Base-by-base conservation (phyloP, 2,888 invertebrate species). In the Drosophila testacea region DNA sequence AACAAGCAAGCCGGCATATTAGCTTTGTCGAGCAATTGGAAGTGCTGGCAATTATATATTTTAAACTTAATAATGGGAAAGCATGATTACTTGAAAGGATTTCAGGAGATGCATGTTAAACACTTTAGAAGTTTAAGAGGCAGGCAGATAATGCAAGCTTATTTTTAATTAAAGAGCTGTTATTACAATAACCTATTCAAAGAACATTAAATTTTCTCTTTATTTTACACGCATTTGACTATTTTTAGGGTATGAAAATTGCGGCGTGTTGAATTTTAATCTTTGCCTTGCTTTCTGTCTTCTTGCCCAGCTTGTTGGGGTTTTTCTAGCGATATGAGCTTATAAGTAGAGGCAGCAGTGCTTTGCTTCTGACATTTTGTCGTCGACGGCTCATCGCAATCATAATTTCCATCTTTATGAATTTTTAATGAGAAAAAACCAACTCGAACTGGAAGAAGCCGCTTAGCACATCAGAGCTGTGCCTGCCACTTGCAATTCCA, bases 391-490 rank as follows among this genome's bases (percentile, higher is more conserved):
- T 83, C 84, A 84, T 88, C 79, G 79, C 79, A 89, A 88, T 86
- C 90, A 89, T 81, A 88, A 89, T 89, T 89, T 88, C 62, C 87
- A 89, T 83, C 73, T 73, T 89, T 86, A 89, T 86, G 90, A 89
- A 86, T 88, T 89, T 88, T 85, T 89, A 86, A 86, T 86, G 89
- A 81, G 88, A 83, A 86, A 79, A 77, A 61, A 73, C 76, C 76
- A 61, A 75, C 70, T 69, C 51, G 50, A 79, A 75, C 61, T 69
- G 70, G 57, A 6, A 36, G 51, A 54, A 59, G 74, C 55, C 42
- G 67, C 72, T 82, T 76, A 77, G 60, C 69, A 63, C 56, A 11
- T 34, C 34, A 32, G 9, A 13, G 36, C 47, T n/a, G 50, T 50
- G 84, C 66, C 84, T 81, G 83, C 86, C 89, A 83, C 75, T 80